Evolutionary conservation across 1,140 invertebrate genomes (phyloP).

Genomic region (Nomia melanderi): DNA sequence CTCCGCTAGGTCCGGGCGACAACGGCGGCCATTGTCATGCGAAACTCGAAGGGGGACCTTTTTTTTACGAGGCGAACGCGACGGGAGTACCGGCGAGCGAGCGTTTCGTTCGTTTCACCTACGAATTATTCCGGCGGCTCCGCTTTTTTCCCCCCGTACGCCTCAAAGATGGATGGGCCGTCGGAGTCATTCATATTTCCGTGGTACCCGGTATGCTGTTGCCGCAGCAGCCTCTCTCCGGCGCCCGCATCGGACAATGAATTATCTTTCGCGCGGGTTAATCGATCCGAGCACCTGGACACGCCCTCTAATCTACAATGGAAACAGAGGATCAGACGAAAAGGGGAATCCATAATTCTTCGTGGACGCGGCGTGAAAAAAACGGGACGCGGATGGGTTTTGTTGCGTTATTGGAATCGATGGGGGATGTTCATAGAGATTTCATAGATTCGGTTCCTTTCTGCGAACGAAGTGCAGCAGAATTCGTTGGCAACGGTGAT

Average conservation of each 20-base stretch:
- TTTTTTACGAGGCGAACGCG: conserved; percentile 26
- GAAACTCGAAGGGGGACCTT: conserved; percentile 14
- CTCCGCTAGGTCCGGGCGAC: background rate
- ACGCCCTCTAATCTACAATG: background rate
- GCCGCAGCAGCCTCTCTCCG: no score
- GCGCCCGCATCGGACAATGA: conserved; percentile 4
- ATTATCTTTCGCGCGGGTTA: background rate
- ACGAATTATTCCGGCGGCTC: background rate
- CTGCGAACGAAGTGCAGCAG: no score
- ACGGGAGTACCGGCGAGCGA: conserved; percentile 8
- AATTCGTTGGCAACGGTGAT: no score
- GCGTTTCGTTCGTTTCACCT: conserved; percentile 19
- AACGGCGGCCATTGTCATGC: conserved; percentile 1
- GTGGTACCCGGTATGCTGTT: no score
- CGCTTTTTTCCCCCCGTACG: background rate
- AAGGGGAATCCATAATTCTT: background rate
- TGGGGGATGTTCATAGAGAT: no score
- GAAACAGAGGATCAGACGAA: background rate
- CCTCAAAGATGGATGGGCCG: background rate
- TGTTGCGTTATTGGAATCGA: no score
- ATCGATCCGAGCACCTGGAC: conserved; percentile 8
- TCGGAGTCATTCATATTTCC: conserved; percentile 5
- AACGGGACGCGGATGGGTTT: background rate
- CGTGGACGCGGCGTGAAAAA: background rate
- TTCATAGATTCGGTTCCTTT: no score